phyloP scores from a whole-genome alignment of 2,888 invertebrate genomes.

The Sthenelais limicola region DNA sequence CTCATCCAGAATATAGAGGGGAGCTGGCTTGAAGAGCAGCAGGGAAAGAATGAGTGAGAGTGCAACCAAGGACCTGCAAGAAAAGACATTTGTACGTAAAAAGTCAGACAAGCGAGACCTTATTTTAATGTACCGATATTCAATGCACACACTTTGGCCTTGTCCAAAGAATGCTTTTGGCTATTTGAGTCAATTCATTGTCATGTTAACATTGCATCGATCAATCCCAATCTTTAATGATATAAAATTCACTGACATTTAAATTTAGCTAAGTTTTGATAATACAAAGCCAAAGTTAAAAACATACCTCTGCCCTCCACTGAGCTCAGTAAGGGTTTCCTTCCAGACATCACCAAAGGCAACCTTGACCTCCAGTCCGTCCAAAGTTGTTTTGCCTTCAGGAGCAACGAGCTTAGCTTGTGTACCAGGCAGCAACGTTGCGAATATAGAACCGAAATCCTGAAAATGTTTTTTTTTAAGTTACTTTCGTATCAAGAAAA shows the following conservation, averaged over 20 bases:
- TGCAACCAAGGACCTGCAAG: conserved; percentile 84
- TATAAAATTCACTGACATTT: no score
- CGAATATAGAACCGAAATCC: conserved; percentile 96
- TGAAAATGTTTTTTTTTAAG: no score
- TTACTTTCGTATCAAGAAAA: no score
- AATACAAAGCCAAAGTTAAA: no score
- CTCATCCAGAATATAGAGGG: conserved; percentile 98
- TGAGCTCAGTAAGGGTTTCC: conserved; percentile 94
- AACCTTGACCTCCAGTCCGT: conserved; percentile 92
- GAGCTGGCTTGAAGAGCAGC: conserved; percentile 97
- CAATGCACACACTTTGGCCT: no score
- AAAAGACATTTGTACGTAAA: no score
- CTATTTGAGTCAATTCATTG: no score
- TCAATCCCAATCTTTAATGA: no score
- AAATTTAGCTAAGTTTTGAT: no score
- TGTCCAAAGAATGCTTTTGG: background rate
- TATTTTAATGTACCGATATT: no score
- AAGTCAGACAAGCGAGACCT: no score
- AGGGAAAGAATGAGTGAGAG: conserved; percentile 96
- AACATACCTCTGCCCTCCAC: conserved; percentile 90
- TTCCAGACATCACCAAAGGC: conserved; percentile 96
- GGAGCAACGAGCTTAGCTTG: conserved; percentile 86
- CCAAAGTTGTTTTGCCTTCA: conserved; percentile 81
- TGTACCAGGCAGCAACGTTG: conserved; percentile 90
- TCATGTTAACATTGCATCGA: no score